Base-by-base conservation (phyloP, 2,888 invertebrate genomes). In the Brenthis hecate region DNA sequence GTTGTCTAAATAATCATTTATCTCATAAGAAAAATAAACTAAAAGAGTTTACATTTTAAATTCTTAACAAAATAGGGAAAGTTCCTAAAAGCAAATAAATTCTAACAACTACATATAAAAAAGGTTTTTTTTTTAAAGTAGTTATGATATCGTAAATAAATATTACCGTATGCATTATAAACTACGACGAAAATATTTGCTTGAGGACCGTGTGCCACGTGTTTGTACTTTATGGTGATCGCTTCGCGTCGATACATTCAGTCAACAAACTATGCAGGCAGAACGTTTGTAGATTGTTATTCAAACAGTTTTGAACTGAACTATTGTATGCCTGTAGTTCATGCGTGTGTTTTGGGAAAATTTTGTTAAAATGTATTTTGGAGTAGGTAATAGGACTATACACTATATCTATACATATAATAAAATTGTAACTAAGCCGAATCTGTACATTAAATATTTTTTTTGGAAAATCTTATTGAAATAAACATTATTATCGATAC, bases 231-330 rank as follows among this genome's bases (percentile, higher is more conserved):
- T 82, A 78, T 48, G 60, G 79, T 79, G 74, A 78, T 78, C 80
- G 74, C 72, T 82, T 82, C 82, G 56, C 67, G 32, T 68, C 67
- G 62, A 70, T 83, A 82, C 79, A 79, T 83, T 79, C 81, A 79
- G 78, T 85, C 85, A 87, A 86, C 86, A 89, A 83, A 85, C 51
- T 54, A 50, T 11, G 13, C 32, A 72, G 67, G 61, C 47, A 56
- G 54, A 58, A 55, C 63, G 53, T 48, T 36, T 36, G 61, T 36
- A 55, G 36, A 43, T 43, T 43, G 36, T 61, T 62, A 56, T 56
- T 55, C 54, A 62, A 67, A 67, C 56, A 67, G 32, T 55, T 53
- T 36, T n/a, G 51, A 51, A 51, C 51, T n/a, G 51, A 51, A 51
- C 51, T 16, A 62, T 62, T 51, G 36, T 62, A 53, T 53, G 51